These are phyloP conservation scores for Coreius guichenoti DNA, from an alignment of 2,797 vertebrate species.

Conservation along the genomic window DNA sequence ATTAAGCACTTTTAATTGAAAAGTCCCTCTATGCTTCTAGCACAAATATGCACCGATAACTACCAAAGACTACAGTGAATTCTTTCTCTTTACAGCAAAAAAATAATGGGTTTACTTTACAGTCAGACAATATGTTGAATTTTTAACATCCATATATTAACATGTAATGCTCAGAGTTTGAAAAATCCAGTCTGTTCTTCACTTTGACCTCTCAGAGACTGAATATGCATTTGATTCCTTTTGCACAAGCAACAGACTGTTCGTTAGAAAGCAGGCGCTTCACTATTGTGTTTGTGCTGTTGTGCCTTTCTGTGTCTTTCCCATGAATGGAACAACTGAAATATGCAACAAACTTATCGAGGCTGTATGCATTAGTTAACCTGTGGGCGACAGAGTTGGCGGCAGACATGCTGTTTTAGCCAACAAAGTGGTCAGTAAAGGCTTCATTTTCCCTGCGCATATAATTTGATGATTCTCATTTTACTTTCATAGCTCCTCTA, in stretches of 20 bases:
- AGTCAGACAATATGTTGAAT: not conserved
- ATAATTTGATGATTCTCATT: conserved; percentile 11
- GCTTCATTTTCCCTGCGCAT: not conserved
- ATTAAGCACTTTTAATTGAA: not conserved
- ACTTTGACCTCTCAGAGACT: not conserved
- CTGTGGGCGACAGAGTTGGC: conserved; percentile 14
- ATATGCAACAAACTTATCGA: conserved; percentile 67
- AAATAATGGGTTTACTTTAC: not conserved
- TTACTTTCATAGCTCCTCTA: not conserved
- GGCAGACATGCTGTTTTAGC: not conserved
- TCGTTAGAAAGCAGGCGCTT: conserved; percentile 24
- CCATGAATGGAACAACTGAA: conserved; percentile 60
- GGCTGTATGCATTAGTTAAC: not conserved
- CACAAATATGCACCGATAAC: not conserved
- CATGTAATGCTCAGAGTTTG: not conserved
- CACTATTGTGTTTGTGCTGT: conserved; percentile 45
- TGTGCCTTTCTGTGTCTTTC: conserved; percentile 73
- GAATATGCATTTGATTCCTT: conserved; percentile 29
- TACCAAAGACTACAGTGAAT: conserved; percentile 16
- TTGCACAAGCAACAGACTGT: conserved; percentile 53
- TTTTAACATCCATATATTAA: conserved; percentile 6
- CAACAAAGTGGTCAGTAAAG: not conserved
- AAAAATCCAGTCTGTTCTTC: not conserved
- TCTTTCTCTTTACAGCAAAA: not conserved
- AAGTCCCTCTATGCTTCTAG: not conserved